These are phyloP conservation scores for Gephyroberyx darwinii DNA, from an alignment of 2,797 vertebrate species.

Conservation along the genomic window DNA sequence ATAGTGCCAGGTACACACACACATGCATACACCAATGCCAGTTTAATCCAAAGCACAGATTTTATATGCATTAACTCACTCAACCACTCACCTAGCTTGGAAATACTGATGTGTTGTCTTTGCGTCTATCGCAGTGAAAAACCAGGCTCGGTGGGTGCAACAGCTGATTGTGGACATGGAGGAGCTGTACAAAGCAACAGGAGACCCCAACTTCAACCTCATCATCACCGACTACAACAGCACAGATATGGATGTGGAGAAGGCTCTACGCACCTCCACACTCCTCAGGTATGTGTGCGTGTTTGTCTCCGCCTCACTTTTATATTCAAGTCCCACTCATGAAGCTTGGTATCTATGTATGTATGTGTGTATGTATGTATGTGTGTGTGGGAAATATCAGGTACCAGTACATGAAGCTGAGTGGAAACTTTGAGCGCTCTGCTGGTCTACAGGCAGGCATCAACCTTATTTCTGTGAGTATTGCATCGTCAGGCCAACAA, in stretches of 20 bases:
- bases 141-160: constrained; percentile 95
- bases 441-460: constrained; percentile 94
- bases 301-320: background rate
- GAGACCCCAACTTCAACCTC: constrained; percentile 88
- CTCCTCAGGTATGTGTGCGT: constrained; percentile 82
- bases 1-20: constrained; percentile 87
- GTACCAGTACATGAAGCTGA: constrained; percentile 86
- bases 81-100: background rate
- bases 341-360: background rate
- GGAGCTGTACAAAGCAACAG: constrained; percentile 79
- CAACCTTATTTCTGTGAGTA: constrained; percentile 86
- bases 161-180: constrained; percentile 95
- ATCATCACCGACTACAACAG: constrained; percentile 93
- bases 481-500: background rate
- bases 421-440: constrained; percentile 92
- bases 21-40: background rate
- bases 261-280: constrained; percentile 83
- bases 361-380: background rate
- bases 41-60: too few species aligned
- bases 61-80: background rate
- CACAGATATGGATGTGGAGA: constrained; percentile 90
- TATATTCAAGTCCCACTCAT: background rate
- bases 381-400: constrained; percentile 68
- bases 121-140: constrained; percentile 85
- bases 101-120: background rate